These are phyloP conservation scores for Eutolmus rufibarbis DNA, from an alignment of 2,888 invertebrate genomes.

Conservation along the genomic window DNA sequence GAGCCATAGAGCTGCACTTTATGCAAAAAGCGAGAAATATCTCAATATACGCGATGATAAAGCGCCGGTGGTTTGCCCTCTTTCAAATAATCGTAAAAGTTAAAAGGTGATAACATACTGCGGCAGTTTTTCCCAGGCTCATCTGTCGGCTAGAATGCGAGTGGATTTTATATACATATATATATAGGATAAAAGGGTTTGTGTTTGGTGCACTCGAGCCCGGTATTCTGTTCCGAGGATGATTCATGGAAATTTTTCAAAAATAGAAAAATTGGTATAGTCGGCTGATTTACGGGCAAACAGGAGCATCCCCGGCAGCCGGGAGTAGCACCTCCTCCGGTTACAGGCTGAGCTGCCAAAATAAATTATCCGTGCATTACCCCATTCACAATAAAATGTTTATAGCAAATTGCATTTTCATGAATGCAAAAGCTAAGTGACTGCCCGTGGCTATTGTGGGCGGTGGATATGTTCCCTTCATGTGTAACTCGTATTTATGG, in stretches of 20 bases:
- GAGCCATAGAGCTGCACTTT: neutral
- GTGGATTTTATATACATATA: neutral
- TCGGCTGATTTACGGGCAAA: conserved; percentile 5
- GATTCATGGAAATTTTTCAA: conserved; percentile 28
- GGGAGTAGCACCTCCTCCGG: neutral
- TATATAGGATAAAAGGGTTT: neutral
- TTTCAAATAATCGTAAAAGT: neutral
- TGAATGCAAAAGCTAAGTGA: conserved; percentile 36
- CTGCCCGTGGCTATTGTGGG: conserved; percentile 34
- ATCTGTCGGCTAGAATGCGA: neutral
- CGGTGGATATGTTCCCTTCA: conserved; percentile 3
- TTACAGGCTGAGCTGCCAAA: neutral
- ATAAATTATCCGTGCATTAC: conserved; percentile 32
- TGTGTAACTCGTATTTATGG: conserved; percentile 6
- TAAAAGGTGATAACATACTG: neutral
- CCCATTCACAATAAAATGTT: conserved; percentile 37
- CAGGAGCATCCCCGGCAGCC: neutral
- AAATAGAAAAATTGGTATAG: neutral
- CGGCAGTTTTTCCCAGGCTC: neutral
- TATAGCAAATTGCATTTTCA: conserved; percentile 38
- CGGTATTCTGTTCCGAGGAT: neutral
- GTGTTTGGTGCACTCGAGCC: neutral
- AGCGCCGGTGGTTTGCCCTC: neutral
- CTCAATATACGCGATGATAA: neutral
- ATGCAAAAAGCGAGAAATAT: neutral